Percentiles rank a stretch among this genome's conserved stretches.
Evolutionary conservation across 92 coral and sea anemone species (phyloP).

Genomic region (Zoanthus solanderi): DNA sequence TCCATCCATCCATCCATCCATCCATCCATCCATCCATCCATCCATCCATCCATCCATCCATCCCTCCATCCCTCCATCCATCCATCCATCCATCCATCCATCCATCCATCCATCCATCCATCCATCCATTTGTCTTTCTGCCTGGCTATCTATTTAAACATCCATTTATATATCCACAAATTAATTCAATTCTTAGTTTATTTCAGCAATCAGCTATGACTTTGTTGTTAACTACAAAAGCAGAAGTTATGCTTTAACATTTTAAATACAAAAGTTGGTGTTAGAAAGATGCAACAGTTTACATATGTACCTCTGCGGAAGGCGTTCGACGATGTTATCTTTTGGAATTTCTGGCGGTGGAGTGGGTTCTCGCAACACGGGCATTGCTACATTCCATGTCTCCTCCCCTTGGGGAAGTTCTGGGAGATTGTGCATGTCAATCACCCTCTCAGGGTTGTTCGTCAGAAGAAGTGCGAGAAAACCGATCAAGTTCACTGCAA

Average conservation of each 20-base stretch:
- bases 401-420: constrained; percentile 72
- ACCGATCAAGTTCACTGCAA: constrained; percentile 56
- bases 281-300: not conserved
- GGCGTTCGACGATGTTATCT: not conserved
- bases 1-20: too few relatives aligned
- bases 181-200: too few relatives aligned
- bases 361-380: constrained; percentile 21
- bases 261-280: not conserved
- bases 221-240: too few relatives aligned
- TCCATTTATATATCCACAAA: too few relatives aligned
- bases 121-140: too few relatives aligned
- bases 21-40: too few relatives aligned
- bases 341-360: constrained; percentile 49
- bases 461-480: constrained; percentile 59
- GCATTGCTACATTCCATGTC: constrained; percentile 68
- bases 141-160: too few relatives aligned
- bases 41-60: too few relatives aligned
- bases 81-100: too few relatives aligned
- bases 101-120: too few relatives aligned
- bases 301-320: constrained; percentile 17
- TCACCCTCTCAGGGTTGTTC: constrained; percentile 64
- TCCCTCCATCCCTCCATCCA: too few relatives aligned
- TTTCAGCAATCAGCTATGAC: too few relatives aligned
- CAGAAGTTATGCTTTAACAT: not conserved
- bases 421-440: constrained; percentile 59